Evolutionary conservation across 2,888 invertebrate genomes (phyloP), one percentile per base, ranked within the genome.

Genomic region (Aleiodes leptofemur): DNA sequence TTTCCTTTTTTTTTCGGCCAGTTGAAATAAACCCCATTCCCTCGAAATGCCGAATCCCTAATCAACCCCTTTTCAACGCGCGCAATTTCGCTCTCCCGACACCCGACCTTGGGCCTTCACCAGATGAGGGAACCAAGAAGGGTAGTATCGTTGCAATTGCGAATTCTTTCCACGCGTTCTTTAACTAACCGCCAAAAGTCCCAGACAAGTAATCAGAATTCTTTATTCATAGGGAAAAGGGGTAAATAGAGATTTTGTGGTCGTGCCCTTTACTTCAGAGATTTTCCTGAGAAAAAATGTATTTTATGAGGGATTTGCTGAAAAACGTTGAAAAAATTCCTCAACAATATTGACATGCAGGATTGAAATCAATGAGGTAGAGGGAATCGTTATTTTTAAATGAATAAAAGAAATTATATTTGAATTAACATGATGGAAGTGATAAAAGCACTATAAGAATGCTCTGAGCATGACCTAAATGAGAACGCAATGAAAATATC

Each of bases 11-110:
- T 51, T 72, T 72, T 73, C 59, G 71, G 73, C 61, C 72, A 48
- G 38, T 61, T 53, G 69, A 57, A 72, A 48, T 64, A 64, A 64
- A 43, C 51, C 68, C 68, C 68, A 9, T 69, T 69, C 31, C 53
- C 51, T 43, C 64, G 64, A 64, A 64, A 64, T 64, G 53, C 69
- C 84, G 86, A 86, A 86, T 87, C 88, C 88, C 87, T 88, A 89
- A 89, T 89, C 89, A 89, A 89, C 89, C 89, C 43, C 89, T 88
- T 89, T 89, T 89, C 89, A 89, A 85, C 88, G 86, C 86, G 85
- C 85, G 85, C 86, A 87, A 87, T 87, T 88, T 82, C 82, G 80
- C 38, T 74, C 61, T 69, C 69, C 53, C 38, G 50, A 69, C 59
- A 68, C 50, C 38, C 61, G 57, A 51, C 38, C 69, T 38, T 31